Percentiles rank a stretch among this genome's conserved stretches.
These are phyloP conservation scores for Heliangelus exortis DNA, from an alignment of 2,797 vertebrate genomes.

Conservation along the genomic window DNA sequence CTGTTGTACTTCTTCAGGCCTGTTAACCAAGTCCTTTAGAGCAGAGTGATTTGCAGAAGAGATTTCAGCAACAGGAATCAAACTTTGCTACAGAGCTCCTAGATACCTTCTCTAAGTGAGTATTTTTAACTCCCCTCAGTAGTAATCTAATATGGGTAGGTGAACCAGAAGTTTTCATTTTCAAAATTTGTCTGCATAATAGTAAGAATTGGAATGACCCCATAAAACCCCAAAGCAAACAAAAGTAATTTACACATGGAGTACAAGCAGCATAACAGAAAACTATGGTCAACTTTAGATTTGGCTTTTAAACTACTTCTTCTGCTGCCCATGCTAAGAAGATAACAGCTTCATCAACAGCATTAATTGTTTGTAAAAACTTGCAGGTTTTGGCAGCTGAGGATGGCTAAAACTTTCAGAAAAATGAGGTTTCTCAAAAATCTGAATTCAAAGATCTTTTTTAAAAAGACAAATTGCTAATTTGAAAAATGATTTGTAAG, in stretches of 20 bases:
- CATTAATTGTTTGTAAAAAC: not conserved
- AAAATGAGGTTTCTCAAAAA: not conserved
- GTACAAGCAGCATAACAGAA: not conserved
- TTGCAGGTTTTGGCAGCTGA: not conserved
- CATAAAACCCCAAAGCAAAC: not conserved
- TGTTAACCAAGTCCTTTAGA: not conserved
- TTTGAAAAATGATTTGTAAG: not conserved
- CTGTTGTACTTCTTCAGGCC: not conserved
- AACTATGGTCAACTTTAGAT: not conserved
- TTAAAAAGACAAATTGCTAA: not conserved
- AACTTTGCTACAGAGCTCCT: not conserved
- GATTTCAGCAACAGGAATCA: not conserved
- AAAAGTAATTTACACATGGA: not conserved
- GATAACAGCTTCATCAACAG: not conserved
- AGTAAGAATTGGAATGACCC: not conserved
- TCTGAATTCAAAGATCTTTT: not conserved
- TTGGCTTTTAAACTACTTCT: no score
- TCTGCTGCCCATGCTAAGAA: no score
- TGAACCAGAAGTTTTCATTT: not conserved
- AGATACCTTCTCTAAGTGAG: accelerated
- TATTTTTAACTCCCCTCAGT: no score
- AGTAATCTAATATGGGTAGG: not conserved
- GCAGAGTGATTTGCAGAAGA: not conserved
- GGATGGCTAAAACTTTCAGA: not conserved
- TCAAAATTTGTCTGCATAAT: no score